Evolutionary conservation across 2,888 invertebrate genomes (phyloP).

Genomic region (Didymodactylos carnosus): DNA sequence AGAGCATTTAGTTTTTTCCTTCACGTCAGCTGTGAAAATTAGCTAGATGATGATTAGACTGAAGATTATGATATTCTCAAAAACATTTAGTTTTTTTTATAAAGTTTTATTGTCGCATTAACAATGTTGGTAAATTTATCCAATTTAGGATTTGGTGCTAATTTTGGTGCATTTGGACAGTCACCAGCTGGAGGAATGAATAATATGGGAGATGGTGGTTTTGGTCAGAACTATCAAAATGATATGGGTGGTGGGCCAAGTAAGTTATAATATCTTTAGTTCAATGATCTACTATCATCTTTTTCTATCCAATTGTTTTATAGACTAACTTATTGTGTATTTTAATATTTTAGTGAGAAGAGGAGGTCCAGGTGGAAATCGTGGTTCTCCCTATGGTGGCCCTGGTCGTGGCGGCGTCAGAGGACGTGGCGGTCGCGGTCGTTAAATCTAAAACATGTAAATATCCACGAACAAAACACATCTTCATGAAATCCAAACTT

Average conservation of each 20-base stretch:
- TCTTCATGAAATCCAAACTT: too few relatives aligned
- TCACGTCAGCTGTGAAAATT: too few relatives aligned
- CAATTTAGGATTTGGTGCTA: background rate
- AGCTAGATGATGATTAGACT: background rate
- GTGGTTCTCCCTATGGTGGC: background rate
- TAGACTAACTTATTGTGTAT: too few relatives aligned
- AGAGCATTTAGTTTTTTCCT: too few relatives aligned
- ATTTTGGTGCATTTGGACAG: background rate
- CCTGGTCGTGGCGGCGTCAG: background rate
- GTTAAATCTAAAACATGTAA: background rate
- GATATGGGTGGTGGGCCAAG: background rate
- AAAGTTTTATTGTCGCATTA: background rate
- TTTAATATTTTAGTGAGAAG: too few relatives aligned
- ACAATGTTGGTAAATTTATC: background rate
- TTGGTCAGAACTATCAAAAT: too few relatives aligned
- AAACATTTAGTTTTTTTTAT: background rate
- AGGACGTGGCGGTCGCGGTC: background rate
- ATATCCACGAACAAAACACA: too few relatives aligned
- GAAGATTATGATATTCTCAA: background rate
- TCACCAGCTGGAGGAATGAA: too few relatives aligned
- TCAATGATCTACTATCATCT: too few relatives aligned
- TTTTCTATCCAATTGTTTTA: too few relatives aligned
- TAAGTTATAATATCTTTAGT: too few relatives aligned
- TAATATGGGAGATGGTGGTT: too few relatives aligned
- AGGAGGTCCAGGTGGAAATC: background rate